Percentiles rank a stretch among this genome's conserved stretches.
Conservation (phyloP, 2,797 vertebrate genomes). For the Lepilemur ruficaudatus region DNA sequence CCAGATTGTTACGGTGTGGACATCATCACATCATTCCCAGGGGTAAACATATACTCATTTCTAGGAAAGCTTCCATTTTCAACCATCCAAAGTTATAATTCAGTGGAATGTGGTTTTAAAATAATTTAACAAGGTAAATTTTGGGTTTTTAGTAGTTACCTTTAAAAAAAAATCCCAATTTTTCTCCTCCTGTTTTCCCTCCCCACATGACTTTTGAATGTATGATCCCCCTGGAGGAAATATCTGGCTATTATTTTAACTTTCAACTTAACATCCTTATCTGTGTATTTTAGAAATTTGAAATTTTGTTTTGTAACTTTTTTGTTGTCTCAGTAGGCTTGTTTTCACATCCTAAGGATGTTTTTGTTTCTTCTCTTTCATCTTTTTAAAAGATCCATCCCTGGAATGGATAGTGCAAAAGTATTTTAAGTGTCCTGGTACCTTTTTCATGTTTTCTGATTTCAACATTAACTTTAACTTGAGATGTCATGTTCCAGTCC, state of each 20-base stretch:
- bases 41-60: slow-evolving; percentile 18
- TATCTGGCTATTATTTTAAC: background rate
- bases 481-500: background rate
- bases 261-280: background rate
- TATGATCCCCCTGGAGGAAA: background rate
- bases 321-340: background rate
- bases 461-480: slow-evolving; percentile 23
- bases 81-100: background rate
- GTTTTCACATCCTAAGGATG: background rate
- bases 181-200: background rate
- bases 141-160: slow-evolving; percentile 32
- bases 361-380: background rate
- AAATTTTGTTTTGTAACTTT: background rate
- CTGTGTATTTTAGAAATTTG: background rate
- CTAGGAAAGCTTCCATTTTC: slow-evolving; percentile 50
- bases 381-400: background rate
- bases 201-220: background rate
- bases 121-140: slow-evolving; percentile 4
- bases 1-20: background rate
- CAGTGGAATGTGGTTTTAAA: slow-evolving; percentile 50
- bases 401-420: background rate
- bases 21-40: background rate
- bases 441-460: background rate
- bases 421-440: background rate
- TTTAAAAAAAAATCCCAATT: background rate